These are phyloP conservation scores for Mionectes olivaceus DNA, from an alignment of 2,797 vertebrate species.

Conservation along the genomic window DNA sequence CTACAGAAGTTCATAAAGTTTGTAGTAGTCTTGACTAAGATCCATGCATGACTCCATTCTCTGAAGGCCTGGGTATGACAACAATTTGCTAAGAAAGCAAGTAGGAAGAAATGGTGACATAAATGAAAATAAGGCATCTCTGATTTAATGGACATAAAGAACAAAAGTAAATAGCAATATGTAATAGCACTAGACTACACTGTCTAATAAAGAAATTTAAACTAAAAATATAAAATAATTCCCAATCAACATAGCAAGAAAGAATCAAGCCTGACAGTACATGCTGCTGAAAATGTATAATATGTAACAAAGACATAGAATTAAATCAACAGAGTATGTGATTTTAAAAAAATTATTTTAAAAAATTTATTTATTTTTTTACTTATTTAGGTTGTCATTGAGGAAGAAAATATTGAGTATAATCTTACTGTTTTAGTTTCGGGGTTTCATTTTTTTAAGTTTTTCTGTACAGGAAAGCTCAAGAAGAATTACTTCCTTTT, in stretches of 20 bases:
- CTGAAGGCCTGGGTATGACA: background rate
- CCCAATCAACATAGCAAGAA: rapidly evolving
- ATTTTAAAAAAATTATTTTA: background rate
- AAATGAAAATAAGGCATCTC: background rate
- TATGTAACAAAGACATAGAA: background rate
- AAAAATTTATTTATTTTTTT: background rate
- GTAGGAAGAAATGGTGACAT: background rate
- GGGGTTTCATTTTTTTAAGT: background rate
- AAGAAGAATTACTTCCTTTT: background rate
- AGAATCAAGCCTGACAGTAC: background rate
- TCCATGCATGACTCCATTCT: rapidly evolving
- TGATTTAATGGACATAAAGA: background rate
- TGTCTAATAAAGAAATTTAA: background rate
- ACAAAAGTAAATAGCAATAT: background rate
- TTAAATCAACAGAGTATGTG: background rate
- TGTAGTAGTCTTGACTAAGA: background rate
- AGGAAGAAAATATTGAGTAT: background rate
- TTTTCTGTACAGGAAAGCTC: background rate
- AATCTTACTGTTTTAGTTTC: background rate
- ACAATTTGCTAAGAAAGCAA: background rate
- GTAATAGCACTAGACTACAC: background rate
- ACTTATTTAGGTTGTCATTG: background rate
- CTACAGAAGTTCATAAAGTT: background rate
- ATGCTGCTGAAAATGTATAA: background rate
- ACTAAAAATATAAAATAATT: background rate